Conservation (phyloP, 2,888 invertebrate genomes). For the Heteropelma amictum region DNA sequence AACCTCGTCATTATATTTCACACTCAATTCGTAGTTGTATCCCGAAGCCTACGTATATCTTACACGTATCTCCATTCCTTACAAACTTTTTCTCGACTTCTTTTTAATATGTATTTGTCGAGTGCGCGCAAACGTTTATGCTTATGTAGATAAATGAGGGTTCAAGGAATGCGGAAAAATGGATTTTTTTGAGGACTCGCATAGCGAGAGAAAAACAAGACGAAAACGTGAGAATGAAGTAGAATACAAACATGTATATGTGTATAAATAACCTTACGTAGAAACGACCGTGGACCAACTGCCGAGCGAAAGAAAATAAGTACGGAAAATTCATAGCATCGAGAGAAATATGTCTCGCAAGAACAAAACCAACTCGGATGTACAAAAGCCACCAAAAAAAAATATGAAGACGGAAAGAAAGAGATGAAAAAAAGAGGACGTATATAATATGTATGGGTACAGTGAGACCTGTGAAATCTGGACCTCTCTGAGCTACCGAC, state of each 20-base stretch:
- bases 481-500: too few relatives aligned
- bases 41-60: too few relatives aligned
- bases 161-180: too few relatives aligned
- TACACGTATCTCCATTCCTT: too few relatives aligned
- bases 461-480: too few relatives aligned
- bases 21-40: too few relatives aligned
- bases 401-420: conserved; percentile 1
- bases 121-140: too few relatives aligned
- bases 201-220: conserved; percentile 15
- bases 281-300: neutral
- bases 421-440: conserved; percentile 1
- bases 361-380: conserved; percentile 62
- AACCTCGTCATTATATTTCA: too few relatives aligned
- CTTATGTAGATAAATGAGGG: too few relatives aligned
- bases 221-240: conserved; percentile 41
- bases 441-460: neutral
- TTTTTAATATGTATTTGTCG: too few relatives aligned
- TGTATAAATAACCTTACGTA: neutral
- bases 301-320: conserved; percentile 43
- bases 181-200: conserved; percentile 34
- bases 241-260: conserved; percentile 19
- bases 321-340: conserved; percentile 63
- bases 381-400: conserved; percentile 23
- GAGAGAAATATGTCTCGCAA: conserved; percentile 65
- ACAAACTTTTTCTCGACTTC: too few relatives aligned